Percentiles rank a stretch among this genome's conserved stretches.
Conservation (phyloP, 92 coral and sea anemone species). For the Epizoanthus fatuus region DNA sequence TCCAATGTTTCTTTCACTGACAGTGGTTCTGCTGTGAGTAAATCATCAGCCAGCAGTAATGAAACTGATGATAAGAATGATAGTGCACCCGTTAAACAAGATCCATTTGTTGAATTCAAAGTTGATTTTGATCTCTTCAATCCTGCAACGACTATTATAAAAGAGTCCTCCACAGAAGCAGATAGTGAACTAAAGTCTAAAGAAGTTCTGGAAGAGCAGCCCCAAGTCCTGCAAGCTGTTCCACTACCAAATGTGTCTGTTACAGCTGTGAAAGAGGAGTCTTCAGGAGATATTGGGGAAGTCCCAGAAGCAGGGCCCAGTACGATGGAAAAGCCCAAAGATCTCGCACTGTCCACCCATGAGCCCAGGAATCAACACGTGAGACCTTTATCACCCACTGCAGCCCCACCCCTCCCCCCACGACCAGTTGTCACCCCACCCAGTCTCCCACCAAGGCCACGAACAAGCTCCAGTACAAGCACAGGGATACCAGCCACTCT, state of each 20-base stretch:
- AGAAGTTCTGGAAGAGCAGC: slow-evolving; percentile 10
- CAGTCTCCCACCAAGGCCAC: slow-evolving; percentile 96
- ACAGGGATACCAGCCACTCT: slow-evolving; percentile 42
- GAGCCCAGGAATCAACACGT: slow-evolving; percentile 35
- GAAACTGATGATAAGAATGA: slow-evolving; percentile 13
- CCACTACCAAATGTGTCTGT: background rate
- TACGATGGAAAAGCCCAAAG: slow-evolving; percentile 36
- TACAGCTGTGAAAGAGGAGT: background rate
- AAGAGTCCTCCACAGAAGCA: background rate
- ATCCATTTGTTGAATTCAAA: slow-evolving; percentile 48
- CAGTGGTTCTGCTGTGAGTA: background rate
- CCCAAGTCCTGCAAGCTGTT: background rate
- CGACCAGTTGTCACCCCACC: slow-evolving; percentile 85
- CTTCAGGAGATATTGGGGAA: slow-evolving; percentile 1
- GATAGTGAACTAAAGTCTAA: background rate
- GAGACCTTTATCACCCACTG: slow-evolving; percentile 77
- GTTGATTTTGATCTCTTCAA: slow-evolving; percentile 26
- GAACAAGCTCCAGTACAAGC: slow-evolving; percentile 44
- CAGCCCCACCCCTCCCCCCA: slow-evolving; percentile 98
- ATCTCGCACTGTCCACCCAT: slow-evolving; percentile 45
- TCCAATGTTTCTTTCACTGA: background rate
- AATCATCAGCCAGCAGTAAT: background rate
- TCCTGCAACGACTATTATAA: background rate
- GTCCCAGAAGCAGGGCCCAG: background rate
- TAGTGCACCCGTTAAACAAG: background rate